Evolutionary conservation across 1,140 invertebrate genomes (phyloP).

Genomic region (Pseudobourletiella spinata): DNA sequence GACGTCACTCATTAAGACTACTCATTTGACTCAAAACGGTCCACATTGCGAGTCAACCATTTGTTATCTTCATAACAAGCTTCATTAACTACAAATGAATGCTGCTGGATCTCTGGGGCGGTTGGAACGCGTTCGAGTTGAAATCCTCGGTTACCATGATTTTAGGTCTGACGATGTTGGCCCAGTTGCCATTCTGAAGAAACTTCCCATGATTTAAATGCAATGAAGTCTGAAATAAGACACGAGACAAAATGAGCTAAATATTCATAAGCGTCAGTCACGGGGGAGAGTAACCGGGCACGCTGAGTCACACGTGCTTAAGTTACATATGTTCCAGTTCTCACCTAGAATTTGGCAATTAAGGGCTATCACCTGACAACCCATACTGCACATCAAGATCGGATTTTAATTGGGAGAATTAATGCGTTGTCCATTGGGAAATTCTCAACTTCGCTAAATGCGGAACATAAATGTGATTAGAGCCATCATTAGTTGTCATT

Average conservation of each 20-base stretch:
- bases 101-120: constrained; percentile 49
- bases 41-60: neutral
- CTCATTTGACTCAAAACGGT: neutral
- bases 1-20: neutral
- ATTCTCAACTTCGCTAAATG: constrained; percentile 79
- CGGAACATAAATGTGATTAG: too few relatives aligned
- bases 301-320: too few relatives aligned
- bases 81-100: constrained; percentile 52
- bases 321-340: too few relatives aligned
- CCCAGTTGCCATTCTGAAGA: constrained; percentile 79
- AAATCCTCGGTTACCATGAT: constrained; percentile 70
- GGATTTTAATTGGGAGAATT: constrained; percentile 98
- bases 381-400: constrained; percentile 86
- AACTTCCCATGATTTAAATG: constrained; percentile 90
- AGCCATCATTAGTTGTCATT: too few relatives aligned
- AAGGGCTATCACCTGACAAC: constrained; percentile 91
- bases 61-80: neutral
- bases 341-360: constrained; percentile 89
- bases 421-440: constrained; percentile 79
- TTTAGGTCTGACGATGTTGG: constrained; percentile 83
- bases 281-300: too few relatives aligned
- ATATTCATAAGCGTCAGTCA: too few relatives aligned
- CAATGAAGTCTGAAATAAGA: constrained; percentile 69
- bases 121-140: constrained; percentile 61
- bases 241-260: neutral